These are phyloP conservation scores for Botia kubotai DNA, from an alignment of 2,797 vertebrate genomes.

Conservation along the genomic window DNA sequence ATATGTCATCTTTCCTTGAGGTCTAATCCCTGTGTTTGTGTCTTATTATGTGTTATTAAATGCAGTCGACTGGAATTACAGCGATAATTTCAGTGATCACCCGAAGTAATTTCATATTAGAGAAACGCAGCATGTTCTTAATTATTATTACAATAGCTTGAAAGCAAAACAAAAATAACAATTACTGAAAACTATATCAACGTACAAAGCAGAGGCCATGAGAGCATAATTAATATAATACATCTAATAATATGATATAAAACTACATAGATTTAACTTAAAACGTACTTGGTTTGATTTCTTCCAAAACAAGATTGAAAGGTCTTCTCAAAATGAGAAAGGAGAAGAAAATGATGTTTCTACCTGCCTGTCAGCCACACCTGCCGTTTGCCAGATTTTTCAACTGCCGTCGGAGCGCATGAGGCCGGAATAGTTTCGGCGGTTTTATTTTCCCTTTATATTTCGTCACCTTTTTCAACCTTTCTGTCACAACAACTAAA, in stretches of 20 bases:
- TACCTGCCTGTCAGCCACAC: background rate
- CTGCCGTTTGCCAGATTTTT: constrained; percentile 11
- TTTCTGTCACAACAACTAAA: constrained; percentile 29
- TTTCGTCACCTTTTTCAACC: constrained; percentile 18
- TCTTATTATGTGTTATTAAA: constrained; percentile 19
- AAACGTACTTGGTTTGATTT: background rate
- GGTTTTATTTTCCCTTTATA: constrained; percentile 1
- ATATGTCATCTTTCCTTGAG: background rate
- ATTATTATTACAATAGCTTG: background rate
- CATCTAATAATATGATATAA: background rate
- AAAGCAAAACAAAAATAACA: background rate
- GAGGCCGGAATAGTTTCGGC: background rate
- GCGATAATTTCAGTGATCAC: background rate
- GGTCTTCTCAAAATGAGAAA: background rate
- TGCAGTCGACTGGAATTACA: constrained; percentile 4
- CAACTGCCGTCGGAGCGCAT: background rate
- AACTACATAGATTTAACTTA: background rate
- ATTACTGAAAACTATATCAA: no score
- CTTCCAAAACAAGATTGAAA: background rate
- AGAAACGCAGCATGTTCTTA: background rate
- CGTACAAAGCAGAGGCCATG: background rate
- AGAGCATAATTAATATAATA: constrained; percentile 1
- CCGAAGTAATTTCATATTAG: background rate
- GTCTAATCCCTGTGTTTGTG: constrained; percentile 3
- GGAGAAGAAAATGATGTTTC: background rate